These are phyloP conservation scores for Acrobasis repandana DNA, from an alignment of 2,888 invertebrate genomes.

Conservation along the genomic window DNA sequence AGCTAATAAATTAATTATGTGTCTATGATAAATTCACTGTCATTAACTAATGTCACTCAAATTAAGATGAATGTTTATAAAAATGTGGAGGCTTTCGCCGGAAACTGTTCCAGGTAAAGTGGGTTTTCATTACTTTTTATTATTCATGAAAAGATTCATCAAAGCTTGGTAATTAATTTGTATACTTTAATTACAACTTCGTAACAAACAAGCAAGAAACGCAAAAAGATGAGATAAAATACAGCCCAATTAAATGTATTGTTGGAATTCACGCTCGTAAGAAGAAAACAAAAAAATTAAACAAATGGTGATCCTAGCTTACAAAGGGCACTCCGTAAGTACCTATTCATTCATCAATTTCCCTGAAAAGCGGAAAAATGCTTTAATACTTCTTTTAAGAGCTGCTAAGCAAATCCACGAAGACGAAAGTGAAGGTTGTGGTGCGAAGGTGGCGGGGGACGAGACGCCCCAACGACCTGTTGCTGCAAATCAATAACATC, in stretches of 20 bases:
- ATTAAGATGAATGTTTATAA: conserved; percentile 23
- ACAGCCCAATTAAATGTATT: neutral
- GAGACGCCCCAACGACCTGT: conserved; percentile 75
- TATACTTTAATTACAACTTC: neutral
- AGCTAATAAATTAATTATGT: conserved; percentile 40
- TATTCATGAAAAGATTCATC: neutral
- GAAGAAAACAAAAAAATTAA: neutral
- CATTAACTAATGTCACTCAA: conserved; percentile 21
- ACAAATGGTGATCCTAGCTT: neutral
- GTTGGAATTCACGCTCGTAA: neutral
- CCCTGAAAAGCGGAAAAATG: conserved; percentile 1
- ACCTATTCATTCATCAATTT: conserved; percentile 6
- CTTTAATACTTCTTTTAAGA: conserved; percentile 21
- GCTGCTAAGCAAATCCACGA: conserved; percentile 43
- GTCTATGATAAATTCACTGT: conserved; percentile 40
- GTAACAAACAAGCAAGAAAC: neutral
- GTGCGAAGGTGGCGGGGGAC: conserved; percentile 55
- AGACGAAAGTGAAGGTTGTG: conserved; percentile 61
- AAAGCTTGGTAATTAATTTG: neutral
- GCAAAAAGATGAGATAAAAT: neutral
- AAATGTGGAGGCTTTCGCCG: neutral
- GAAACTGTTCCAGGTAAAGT: neutral
- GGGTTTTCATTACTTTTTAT: neutral
- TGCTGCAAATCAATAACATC: conserved; percentile 77
- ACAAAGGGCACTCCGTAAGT: neutral